phyloP scores from a whole-genome alignment of 2,113 vertebrate genomes.

The Microtus oregoni region DNA sequence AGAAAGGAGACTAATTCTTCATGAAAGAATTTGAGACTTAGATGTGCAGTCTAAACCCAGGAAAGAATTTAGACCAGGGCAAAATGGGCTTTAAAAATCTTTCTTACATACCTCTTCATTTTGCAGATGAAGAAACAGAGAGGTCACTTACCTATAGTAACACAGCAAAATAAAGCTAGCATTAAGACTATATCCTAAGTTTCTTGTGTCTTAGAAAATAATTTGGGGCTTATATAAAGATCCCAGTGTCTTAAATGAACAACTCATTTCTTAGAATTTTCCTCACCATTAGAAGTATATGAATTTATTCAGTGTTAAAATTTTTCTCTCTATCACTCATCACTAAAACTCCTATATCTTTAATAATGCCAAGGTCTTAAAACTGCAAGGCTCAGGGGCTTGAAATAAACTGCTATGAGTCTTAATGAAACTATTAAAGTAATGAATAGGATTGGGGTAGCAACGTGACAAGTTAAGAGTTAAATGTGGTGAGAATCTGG shows the following conservation, averaged over 20 bases:
- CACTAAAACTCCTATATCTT: constrained; percentile 74
- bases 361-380: constrained; percentile 77
- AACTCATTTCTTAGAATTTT: constrained; percentile 59
- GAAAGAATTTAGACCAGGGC: constrained; percentile 3
- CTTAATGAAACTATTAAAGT: constrained; percentile 57
- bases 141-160: constrained; percentile 29
- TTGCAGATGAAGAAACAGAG: constrained; percentile 70
- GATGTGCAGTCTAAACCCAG: background rate
- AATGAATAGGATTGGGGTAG: constrained; percentile 63
- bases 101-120: background rate
- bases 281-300: constrained; percentile 54
- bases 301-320: constrained; percentile 79
- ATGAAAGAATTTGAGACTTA: constrained; percentile 49
- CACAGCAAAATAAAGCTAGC: constrained; percentile 11
- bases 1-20: constrained; percentile 19
- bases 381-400: constrained; percentile 48
- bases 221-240: background rate
- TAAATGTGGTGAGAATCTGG: constrained; percentile 81
- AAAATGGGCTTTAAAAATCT: constrained; percentile 41
- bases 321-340: constrained; percentile 68
- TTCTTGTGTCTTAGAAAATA: constrained; percentile 53
- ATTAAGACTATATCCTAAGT: background rate
- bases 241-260: constrained; percentile 42
- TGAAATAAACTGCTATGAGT: constrained; percentile 62
- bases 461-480: constrained; percentile 75